Base-by-base conservation (phyloP, 1,140 invertebrate species). In the Drosophila neocordata region DNA sequence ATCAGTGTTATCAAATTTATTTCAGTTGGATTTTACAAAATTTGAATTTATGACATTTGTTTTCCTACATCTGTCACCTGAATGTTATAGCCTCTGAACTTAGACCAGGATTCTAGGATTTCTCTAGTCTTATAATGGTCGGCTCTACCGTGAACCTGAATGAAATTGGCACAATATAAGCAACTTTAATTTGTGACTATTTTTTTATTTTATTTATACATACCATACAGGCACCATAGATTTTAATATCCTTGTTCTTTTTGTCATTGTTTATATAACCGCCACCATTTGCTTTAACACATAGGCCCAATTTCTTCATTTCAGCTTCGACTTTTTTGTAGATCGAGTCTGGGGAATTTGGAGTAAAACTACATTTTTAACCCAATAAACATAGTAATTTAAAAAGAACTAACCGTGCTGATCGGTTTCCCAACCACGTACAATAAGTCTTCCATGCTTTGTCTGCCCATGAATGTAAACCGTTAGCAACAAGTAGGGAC, bases 71-170 rank as follows among this genome's bases (percentile, higher is more conserved):
- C 22, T 8, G 15, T 48, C 3, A 70, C 38, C 6, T 18, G 5
- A 44, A 88, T 74, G 1, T 53, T 37, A 12, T 51, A 83, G 4
- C 73, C 38, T 31, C 35, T 41, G 20, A 62, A 88, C 8, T 52
- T 9, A 3, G 57, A 4, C 12, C 58, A 70, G 1, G 64, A 57
- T 5, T 57, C 34, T 0, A 88, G 22, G 3, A 88, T 70, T 5
- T 66, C 60, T 8, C 24, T 77, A 6, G 83, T 79, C 20, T 13
- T 58, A 4, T 8, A 11, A 35, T 79, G 84, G 55, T 88, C 59
- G 4, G 83, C 83, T 52, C 9, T 8, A 8, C 83, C 83, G 18
- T 83, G 88, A 2, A 57, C 74, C 83, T 88, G 38, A 22, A 7
- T 11, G 37, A 0, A 38, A n/a, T 2, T 11, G 4, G 44, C 6